Percentiles rank a stretch among this genome's conserved stretches.
Conservation (phyloP, 2,113 vertebrate genomes). For the Spermophilus dauricus region DNA sequence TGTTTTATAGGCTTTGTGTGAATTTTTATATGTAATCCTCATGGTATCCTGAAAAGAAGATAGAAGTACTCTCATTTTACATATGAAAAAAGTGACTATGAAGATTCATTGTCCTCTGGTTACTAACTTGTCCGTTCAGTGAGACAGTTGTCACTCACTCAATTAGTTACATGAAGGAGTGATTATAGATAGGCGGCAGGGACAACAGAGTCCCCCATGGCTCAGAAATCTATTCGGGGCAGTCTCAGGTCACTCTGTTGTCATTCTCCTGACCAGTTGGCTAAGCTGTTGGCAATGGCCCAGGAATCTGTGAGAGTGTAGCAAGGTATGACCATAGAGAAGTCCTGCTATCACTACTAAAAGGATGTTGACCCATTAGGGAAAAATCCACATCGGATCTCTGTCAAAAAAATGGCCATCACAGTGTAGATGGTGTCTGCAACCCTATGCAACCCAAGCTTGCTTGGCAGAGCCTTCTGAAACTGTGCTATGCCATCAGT, state of each 20-base stretch:
- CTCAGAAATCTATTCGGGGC: background rate
- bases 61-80: background rate
- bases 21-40: background rate
- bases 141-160: background rate
- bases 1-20: background rate
- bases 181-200: background rate
- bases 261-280: background rate
- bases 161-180: background rate
- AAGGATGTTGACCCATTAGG: background rate
- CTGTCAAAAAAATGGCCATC: background rate
- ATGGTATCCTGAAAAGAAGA: background rate
- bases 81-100: background rate
- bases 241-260: background rate
- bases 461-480: background rate
- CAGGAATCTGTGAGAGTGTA: background rate
- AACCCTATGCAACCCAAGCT: background rate
- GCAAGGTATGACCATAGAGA: background rate
- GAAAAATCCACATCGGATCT: background rate
- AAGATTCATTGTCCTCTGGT: background rate
- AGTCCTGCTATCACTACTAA: background rate
- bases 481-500: too few species aligned
- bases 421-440: background rate
- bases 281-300: background rate
- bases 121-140: too few species aligned
- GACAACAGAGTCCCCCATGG: background rate